These are phyloP conservation scores for Conus ventricosus DNA, from an alignment of 1,140 invertebrate genomes.

Conservation along the genomic window DNA sequence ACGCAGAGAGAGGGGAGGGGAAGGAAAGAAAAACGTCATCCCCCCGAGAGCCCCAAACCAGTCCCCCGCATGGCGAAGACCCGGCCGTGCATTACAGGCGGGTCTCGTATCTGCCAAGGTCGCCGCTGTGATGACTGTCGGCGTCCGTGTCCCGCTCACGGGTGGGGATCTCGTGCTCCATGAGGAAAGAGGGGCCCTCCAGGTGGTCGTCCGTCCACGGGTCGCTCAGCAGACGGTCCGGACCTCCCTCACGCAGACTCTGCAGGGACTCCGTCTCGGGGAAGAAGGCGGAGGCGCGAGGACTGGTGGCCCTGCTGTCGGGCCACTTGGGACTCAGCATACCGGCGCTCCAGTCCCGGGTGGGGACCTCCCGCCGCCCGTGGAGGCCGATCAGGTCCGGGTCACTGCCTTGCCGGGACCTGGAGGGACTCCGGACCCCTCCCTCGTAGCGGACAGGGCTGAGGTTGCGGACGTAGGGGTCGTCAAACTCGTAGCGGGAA, in stretches of 20 bases:
- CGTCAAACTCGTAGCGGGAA: conserved; percentile 61
- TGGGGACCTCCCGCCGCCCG: conserved; percentile 57
- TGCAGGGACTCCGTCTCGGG: conserved; percentile 62
- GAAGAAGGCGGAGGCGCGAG: conserved; percentile 64
- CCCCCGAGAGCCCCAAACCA: neutral
- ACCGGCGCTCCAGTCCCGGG: conserved; percentile 44
- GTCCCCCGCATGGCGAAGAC: neutral
- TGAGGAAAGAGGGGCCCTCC: conserved; percentile 33
- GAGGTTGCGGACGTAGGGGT: conserved; percentile 49
- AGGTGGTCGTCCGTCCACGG: conserved; percentile 39
- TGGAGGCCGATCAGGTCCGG: conserved; percentile 62
- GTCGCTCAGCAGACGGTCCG: conserved; percentile 39
- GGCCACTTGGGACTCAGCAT: conserved; percentile 65
- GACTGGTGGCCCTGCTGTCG: conserved; percentile 64
- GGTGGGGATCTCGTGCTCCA: conserved; percentile 41
- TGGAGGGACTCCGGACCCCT: conserved; percentile 58
- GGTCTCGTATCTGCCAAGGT: conserved; percentile 41
- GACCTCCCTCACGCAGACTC: conserved; percentile 43
- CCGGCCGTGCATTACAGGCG: conserved; percentile 15
- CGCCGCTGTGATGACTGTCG: conserved; percentile 45
- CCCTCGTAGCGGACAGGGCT: conserved; percentile 62
- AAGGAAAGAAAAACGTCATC: neutral
- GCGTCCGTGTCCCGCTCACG: conserved; percentile 42
- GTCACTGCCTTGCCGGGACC: conserved; percentile 65
- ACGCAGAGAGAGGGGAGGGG: neutral